These are phyloP conservation scores for Geococcyx californianus DNA, from an alignment of 2,113 vertebrate genomes.

Conservation along the genomic window DNA sequence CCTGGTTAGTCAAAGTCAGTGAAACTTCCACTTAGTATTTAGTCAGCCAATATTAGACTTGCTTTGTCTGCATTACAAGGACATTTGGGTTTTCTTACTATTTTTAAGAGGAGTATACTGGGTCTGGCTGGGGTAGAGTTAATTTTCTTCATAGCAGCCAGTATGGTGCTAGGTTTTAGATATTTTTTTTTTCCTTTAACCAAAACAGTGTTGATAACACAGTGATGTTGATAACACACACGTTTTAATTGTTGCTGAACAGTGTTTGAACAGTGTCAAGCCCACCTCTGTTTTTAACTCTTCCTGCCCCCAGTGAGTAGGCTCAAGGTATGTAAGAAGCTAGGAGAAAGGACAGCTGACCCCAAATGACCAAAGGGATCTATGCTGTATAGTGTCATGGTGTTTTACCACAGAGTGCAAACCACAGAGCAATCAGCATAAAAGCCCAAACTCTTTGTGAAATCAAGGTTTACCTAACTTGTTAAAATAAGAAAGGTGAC, in stretches of 20 bases:
- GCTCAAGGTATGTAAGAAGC: too few species aligned
- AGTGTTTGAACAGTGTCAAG: background rate
- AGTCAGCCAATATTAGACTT: background rate
- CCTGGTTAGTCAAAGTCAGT: background rate
- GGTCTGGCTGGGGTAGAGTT: background rate
- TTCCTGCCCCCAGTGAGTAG: fast-evolving
- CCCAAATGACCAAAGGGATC: fast-evolving
- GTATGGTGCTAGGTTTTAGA: background rate
- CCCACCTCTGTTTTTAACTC: fast-evolving
- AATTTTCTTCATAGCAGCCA: background rate
- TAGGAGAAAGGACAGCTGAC: background rate
- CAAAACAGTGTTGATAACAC: background rate
- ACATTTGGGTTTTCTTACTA: background rate
- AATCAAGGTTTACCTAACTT: too few species aligned
- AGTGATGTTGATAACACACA: too few species aligned
- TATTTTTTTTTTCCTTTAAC: background rate
- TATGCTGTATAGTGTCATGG: background rate
- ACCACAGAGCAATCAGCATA: too few species aligned
- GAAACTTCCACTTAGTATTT: background rate
- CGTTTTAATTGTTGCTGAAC: background rate
- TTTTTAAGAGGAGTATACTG: background rate
- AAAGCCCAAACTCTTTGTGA: too few species aligned
- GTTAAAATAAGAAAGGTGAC: too few species aligned
- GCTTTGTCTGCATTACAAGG: background rate
- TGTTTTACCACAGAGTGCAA: too few species aligned